These are phyloP conservation scores for Heteromyza rotundicornis DNA, from an alignment of 2,888 invertebrate genomes.

Conservation along the genomic window DNA sequence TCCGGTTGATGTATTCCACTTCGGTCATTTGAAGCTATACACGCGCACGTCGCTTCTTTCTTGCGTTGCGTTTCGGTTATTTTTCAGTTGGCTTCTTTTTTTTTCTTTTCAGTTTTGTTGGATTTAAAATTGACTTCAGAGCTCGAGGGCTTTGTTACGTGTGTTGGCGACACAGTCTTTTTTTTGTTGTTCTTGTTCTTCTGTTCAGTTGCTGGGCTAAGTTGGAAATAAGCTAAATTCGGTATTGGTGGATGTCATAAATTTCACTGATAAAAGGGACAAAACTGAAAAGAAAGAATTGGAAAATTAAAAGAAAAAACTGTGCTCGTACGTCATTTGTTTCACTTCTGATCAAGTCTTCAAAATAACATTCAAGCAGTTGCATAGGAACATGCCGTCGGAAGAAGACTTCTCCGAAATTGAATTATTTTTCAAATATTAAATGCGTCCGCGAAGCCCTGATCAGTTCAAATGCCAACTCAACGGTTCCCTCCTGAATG, in stretches of 20 bases:
- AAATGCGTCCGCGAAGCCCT: too few relatives aligned
- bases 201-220: conserved; percentile 4
- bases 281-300: too few relatives aligned
- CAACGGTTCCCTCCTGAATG: too few relatives aligned
- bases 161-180: conserved; percentile 50
- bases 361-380: too few relatives aligned
- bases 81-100: not conserved
- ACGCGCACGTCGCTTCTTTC: conserved; percentile 15
- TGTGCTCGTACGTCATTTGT: too few relatives aligned
- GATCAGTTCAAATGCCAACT: too few relatives aligned
- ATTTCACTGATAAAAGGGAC: conserved; percentile 21
- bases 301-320: too few relatives aligned
- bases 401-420: too few relatives aligned
- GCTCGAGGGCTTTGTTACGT: conserved; percentile 37
- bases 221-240: not conserved
- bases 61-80: not conserved
- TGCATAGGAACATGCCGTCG: too few relatives aligned
- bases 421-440: too few relatives aligned
- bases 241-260: conserved; percentile 45
- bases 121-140: conserved; percentile 38
- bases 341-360: too few relatives aligned
- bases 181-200: conserved; percentile 37
- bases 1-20: conserved; percentile 53
- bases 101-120: not conserved
- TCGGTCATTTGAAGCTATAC: conserved; percentile 34